Conservation (phyloP, 2,113 vertebrate species). For the Ailuropoda melanoleuca region DNA sequence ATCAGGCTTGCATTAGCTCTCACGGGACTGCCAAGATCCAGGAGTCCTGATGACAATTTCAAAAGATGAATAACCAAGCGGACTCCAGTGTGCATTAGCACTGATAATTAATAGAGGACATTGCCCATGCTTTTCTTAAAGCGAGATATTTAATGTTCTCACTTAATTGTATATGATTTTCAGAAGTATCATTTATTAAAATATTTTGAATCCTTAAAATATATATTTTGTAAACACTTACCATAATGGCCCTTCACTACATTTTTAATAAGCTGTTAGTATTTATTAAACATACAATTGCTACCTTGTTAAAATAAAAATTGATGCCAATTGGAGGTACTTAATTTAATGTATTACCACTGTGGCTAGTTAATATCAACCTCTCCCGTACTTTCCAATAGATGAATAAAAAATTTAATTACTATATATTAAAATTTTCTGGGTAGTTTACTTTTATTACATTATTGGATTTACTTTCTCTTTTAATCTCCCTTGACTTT, state of each 20-base stretch:
- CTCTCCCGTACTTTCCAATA: neutral
- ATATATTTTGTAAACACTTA: neutral
- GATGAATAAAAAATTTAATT: constrained; percentile 50
- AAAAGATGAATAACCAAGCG: constrained; percentile 52
- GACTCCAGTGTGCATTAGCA: neutral
- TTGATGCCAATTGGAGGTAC: neutral
- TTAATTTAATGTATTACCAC: constrained; percentile 43
- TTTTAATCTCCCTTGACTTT: constrained; percentile 24
- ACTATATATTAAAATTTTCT: neutral
- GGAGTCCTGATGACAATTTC: neutral
- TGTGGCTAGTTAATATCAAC: constrained; percentile 51
- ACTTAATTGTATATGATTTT: neutral
- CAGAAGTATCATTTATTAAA: constrained; percentile 10
- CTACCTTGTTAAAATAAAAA: constrained; percentile 52
- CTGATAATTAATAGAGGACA: constrained; percentile 22
- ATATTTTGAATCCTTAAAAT: constrained; percentile 21
- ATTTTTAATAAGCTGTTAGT: constrained; percentile 30
- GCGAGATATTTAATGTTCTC: neutral
- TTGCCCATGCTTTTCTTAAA: neutral
- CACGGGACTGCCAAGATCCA: constrained; percentile 28
- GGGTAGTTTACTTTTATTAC: constrained; percentile 45
- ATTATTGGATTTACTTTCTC: neutral
- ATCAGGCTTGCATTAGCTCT: constrained; percentile 36
- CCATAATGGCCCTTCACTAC: neutral
- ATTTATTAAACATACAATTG: constrained; percentile 58